These are phyloP conservation scores for Nomada fabriciana DNA, from an alignment of 2,888 invertebrate genomes.

Conservation along the genomic window DNA sequence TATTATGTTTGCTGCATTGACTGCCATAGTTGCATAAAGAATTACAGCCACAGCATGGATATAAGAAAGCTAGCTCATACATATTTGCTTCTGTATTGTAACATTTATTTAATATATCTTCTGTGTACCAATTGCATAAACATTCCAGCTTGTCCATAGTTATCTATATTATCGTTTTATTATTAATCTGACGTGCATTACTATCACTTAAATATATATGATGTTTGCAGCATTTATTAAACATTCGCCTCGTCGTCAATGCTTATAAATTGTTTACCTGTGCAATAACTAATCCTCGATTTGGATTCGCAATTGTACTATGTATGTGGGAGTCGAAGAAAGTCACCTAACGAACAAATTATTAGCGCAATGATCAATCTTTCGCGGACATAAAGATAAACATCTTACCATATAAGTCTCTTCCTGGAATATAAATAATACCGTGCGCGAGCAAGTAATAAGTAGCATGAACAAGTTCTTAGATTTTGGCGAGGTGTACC, in stretches of 20 bases:
- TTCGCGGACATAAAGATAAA: neutral
- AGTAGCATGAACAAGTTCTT: constrained; percentile 85
- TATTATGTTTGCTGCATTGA: constrained; percentile 39
- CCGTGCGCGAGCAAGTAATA: constrained; percentile 85
- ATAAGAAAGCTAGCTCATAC: constrained; percentile 85
- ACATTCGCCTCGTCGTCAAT: neutral
- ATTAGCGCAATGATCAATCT: neutral
- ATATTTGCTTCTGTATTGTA: constrained; percentile 83
- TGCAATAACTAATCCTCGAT: constrained; percentile 85
- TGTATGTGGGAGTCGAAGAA: constrained; percentile 85
- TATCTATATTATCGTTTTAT: constrained; percentile 61
- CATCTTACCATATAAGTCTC: constrained; percentile 79
- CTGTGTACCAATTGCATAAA: constrained; percentile 84
- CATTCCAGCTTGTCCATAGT: constrained; percentile 80
- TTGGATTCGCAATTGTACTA: constrained; percentile 76
- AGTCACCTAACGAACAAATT: constrained; percentile 81
- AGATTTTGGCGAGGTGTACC: constrained; percentile 82
- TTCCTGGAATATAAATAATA: constrained; percentile 85
- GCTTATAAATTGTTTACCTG: constrained; percentile 77
- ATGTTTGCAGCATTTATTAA: constrained; percentile 6
- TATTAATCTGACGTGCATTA: constrained; percentile 43
- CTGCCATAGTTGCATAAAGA: constrained; percentile 55
- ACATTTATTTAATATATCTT: constrained; percentile 82
- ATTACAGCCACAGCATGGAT: constrained; percentile 71
- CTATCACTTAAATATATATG: constrained; percentile 5